These are phyloP conservation scores for Drymonia ruficornis DNA, from an alignment of 2,888 invertebrate species.

Conservation along the genomic window DNA sequence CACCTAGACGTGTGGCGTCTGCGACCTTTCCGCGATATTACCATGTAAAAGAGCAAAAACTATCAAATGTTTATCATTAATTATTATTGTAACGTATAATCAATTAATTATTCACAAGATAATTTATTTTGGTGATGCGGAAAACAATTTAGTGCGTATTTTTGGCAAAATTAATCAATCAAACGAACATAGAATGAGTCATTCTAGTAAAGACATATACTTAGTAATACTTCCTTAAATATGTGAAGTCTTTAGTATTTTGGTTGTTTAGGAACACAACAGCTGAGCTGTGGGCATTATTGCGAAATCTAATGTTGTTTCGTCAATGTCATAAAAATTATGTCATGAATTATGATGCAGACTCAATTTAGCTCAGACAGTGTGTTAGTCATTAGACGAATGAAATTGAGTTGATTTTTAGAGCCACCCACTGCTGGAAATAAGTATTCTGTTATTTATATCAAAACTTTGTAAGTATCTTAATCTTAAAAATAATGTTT, in stretches of 20 bases:
- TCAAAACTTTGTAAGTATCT: too few relatives aligned
- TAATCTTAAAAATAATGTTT: too few relatives aligned
- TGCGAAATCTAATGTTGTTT: neutral
- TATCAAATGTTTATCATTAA: slow-evolving; percentile 28
- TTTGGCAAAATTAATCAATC: neutral
- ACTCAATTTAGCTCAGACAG: too few relatives aligned
- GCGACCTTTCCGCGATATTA: slow-evolving; percentile 39
- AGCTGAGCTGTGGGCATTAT: neutral
- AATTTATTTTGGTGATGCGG: slow-evolving; percentile 16
- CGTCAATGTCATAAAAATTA: too few relatives aligned
- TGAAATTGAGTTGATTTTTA: too few relatives aligned
- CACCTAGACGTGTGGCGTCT: slow-evolving; percentile 51
- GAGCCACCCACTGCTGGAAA: too few relatives aligned
- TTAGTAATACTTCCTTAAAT: neutral
- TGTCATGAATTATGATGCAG: too few relatives aligned
- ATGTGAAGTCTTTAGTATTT: neutral
- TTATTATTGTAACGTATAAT: slow-evolving; percentile 11
- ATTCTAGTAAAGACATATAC: neutral
- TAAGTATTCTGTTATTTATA: too few relatives aligned
- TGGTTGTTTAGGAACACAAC: too few relatives aligned
- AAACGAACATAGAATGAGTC: neutral
- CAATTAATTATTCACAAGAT: slow-evolving; percentile 9
- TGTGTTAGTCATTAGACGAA: too few relatives aligned
- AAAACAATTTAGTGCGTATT: neutral
- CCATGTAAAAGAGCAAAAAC: slow-evolving; percentile 25